Conservation (phyloP, 2,113 vertebrate species). For the Cheilinus undulatus region DNA sequence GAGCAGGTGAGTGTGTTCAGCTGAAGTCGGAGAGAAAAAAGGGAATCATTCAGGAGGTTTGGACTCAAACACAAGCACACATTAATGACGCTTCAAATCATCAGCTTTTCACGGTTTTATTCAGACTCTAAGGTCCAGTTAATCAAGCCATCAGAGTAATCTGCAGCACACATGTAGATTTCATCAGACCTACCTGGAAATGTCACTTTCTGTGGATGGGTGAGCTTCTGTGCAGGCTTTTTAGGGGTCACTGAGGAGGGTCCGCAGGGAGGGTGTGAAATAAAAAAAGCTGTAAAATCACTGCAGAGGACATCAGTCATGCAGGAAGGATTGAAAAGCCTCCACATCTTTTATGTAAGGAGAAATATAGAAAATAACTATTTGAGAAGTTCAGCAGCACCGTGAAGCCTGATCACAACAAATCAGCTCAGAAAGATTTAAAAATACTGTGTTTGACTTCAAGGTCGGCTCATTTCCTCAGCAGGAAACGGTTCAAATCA, state of each 20-base stretch:
- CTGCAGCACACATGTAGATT: conserved; percentile 5
- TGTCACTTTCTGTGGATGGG: not conserved
- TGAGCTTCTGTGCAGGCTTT: not conserved
- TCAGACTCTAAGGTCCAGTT: too few relatives aligned
- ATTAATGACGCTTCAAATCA: not conserved
- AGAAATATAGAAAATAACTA: not conserved
- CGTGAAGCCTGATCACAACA: not conserved
- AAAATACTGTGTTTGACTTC: not conserved
- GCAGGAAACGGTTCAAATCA: not conserved
- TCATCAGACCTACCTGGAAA: not conserved
- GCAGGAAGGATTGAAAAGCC: not conserved
- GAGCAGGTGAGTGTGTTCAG: conserved; percentile 38
- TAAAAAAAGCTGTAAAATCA: not conserved
- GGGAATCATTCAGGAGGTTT: conserved; percentile 5
- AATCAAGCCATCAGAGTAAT: conserved; percentile 3
- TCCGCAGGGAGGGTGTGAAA: not conserved
- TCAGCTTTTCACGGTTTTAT: not conserved
- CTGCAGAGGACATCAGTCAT: not conserved
- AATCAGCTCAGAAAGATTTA: not conserved
- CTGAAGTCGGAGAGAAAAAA: conserved; percentile 1
- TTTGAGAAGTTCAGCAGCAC: not conserved
- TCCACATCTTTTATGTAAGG: not conserved
- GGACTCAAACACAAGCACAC: conserved; percentile 2
- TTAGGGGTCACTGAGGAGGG: conserved; percentile 2
- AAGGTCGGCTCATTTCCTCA: not conserved